Base-by-base conservation (phyloP, 2,113 vertebrate species). In the Tragelaphus strepsiceros region DNA sequence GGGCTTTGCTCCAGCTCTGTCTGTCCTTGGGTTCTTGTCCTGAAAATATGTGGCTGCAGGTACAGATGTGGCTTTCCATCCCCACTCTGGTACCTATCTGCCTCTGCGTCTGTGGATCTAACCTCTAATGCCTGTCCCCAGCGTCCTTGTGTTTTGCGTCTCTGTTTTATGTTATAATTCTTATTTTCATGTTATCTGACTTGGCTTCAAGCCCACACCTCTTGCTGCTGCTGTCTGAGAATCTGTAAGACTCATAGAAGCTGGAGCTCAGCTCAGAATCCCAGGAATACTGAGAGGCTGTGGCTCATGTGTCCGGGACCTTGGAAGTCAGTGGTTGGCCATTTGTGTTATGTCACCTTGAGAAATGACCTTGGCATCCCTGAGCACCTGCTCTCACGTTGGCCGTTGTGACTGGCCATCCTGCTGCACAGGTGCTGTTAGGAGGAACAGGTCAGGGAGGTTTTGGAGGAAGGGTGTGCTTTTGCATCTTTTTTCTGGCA, bases 141-240 rank as follows among this genome's bases (percentile, higher is more conserved):
- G 64, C 24, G n/a, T 88, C 92, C 64, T 84, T 81, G 64, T 22
- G 43, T 51, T 74, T 88, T 3, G 5, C 24, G 1, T 64, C 67
- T 88, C 43, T 90, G 5, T 81, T 51, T 88, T 54, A 71, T n/a
- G 32, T 89, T 51, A 53, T 67, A 74, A 58, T 67, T 80, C 24
- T 94, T 82, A 61, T 93, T 93, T 87, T 90, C 24, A 3, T 81
- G 39, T 88, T 95, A 71, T 88, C 51, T 77, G 56, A 91, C 64
- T 94, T 93, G 92, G 87, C 87, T 94, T 91, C 9, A 30, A 24
- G 71, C 74, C 84, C 80, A 56, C 16, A 46, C 12, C 5, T 32
- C n/a, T 95, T 51, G 30, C 22, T 62, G 15, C 91, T 67, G 14
- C n/a, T 95, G n/a, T 94, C 90, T 97, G 77, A 96, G 83, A 62